Base-by-base conservation (phyloP, 2,888 invertebrate species). In the Geophilus truncorum region DNA sequence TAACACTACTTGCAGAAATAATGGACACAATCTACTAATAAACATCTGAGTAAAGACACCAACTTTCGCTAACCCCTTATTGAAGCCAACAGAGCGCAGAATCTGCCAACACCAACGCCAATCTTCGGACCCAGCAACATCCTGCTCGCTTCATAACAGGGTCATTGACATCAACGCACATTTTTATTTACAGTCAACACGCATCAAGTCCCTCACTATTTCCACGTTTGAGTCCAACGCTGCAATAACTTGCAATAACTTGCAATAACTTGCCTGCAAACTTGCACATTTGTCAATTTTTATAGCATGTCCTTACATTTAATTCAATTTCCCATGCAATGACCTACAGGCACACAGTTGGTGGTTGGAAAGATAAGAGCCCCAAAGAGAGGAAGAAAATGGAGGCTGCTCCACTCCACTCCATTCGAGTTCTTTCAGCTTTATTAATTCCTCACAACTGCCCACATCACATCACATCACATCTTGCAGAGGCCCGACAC, bases 271-370 rank as follows among this genome's bases (percentile, higher is more conserved):
- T 78, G 78, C 40, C 78, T 34, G 78, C 36, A 78, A 78, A 78
- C 78, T 36, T 78, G 32, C 78, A 78, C 78, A 78, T 78, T 78
- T 78, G 78, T 78, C 78, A 78, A 78, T 78, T 78, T 62, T 78
- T 78, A 78, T 78, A 9, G 78, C 78, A 21, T n/a, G 40, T 23
- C 34, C 78, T 15, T 21, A 34, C 78, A 78, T 78, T 78, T 78
- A 78, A 78, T 78, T 78, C 78, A 78, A 78, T 78, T 78, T 78
- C 34, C 36, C 78, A 78, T 78, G 78, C 78, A 78, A 78, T 40
- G 40, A 76, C 76, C 32, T 76, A 76, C 25, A 76, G 30, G 18
- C 76, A 30, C 76, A 76, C 76, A 28, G 76, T 34, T 32, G 32
- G 76, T 76, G 76, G 34, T 62, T 62, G n/a, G 23, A 62, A 21